phyloP scores from a whole-genome alignment of 2,888 invertebrate species.

The Drosophila infuscata region DNA sequence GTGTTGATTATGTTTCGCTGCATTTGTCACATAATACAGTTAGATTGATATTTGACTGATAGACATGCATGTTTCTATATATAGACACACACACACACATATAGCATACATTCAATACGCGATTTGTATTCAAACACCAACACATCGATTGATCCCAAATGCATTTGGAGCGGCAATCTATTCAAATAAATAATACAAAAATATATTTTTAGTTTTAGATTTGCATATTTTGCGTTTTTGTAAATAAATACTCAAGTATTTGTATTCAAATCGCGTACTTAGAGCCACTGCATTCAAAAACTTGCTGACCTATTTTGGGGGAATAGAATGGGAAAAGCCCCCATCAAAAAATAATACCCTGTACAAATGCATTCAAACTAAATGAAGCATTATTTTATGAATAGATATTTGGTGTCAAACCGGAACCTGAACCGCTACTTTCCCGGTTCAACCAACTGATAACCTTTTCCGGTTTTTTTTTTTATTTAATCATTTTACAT shows the following conservation, averaged over 20 bases:
- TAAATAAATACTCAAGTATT: constrained; percentile 45
- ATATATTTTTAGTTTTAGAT: constrained; percentile 24
- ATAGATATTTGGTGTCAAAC: background rate
- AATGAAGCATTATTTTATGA: background rate
- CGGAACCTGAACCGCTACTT: background rate
- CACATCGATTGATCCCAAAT: constrained; percentile 74
- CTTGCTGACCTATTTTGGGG: constrained; percentile 46
- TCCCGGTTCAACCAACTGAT: background rate
- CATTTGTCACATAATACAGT: constrained; percentile 59
- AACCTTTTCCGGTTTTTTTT: background rate
- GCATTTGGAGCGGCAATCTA: constrained; percentile 66
- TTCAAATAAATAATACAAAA: constrained; percentile 54
- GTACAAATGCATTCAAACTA: background rate
- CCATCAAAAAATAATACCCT: constrained; percentile 19
- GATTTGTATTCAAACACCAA: constrained; percentile 33
- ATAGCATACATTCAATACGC: constrained; percentile 39
- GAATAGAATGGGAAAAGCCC: constrained; percentile 1
- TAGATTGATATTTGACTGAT: constrained; percentile 30
- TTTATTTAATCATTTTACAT: background rate
- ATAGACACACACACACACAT: constrained; percentile 5
- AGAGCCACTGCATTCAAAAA: constrained; percentile 33
- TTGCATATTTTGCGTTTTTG: constrained; percentile 25
- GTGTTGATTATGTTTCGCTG: constrained; percentile 63
- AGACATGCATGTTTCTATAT: background rate
- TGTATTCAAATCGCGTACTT: constrained; percentile 56